Evolutionary conservation across 2,797 vertebrate species (phyloP).

Genomic region (Intellagama lesueurii): DNA sequence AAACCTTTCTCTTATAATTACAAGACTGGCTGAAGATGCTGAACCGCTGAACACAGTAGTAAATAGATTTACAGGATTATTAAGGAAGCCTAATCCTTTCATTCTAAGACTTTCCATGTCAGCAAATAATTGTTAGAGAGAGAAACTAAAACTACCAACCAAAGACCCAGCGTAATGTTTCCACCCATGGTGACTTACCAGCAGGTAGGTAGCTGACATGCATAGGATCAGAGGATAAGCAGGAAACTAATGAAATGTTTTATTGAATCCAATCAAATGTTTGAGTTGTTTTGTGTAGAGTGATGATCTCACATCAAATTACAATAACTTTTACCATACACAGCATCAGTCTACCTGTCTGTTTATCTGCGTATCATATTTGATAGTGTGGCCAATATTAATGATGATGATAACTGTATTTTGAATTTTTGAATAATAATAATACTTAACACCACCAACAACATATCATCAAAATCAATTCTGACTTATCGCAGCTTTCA

Average conservation of each 20-base stretch:
- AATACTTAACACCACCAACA: no score
- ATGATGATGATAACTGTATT: no score
- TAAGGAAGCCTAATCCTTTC: conserved; percentile 19
- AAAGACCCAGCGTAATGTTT: background rate
- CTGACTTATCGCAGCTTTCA: no score
- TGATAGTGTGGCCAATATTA: no score
- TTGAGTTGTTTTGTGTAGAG: background rate
- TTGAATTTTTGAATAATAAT: no score
- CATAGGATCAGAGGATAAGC: background rate
- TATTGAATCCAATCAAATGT: background rate
- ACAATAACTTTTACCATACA: background rate
- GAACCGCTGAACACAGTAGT: conserved; percentile 22
- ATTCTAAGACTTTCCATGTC: conserved; percentile 13
- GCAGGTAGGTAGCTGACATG: background rate
- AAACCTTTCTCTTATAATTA: conserved; percentile 35
- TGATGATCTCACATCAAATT: background rate
- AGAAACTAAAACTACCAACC: background rate
- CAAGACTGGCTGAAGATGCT: conserved; percentile 33
- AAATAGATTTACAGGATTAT: conserved; percentile 24
- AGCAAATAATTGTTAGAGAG: conserved; percentile 16
- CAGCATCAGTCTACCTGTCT: no score
- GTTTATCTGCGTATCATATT: no score
- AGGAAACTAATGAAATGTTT: background rate
- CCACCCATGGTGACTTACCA: background rate
- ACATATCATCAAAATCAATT: no score